Evolutionary conservation across 2,113 vertebrate species (phyloP).

Genomic region (Vidua macroura): DNA sequence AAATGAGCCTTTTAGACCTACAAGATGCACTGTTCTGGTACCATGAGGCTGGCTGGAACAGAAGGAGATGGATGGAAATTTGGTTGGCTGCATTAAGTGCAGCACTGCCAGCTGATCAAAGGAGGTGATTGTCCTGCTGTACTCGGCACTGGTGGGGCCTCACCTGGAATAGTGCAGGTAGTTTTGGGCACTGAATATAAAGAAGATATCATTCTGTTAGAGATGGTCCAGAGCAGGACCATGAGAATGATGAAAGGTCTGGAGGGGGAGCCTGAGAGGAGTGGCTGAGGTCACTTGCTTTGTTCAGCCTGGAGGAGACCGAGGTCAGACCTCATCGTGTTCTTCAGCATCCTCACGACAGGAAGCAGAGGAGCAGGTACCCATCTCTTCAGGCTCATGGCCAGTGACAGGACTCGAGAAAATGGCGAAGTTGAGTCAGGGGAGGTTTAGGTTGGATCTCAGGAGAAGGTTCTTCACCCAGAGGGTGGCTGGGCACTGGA

Average conservation of each 20-base stretch:
- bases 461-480: background rate
- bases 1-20: background rate
- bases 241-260: background rate
- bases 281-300: background rate
- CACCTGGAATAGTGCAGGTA: background rate
- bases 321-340: background rate
- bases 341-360: rapidly evolving
- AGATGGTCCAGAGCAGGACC: background rate
- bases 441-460: background rate
- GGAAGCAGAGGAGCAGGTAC: background rate
- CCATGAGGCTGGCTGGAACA: background rate
- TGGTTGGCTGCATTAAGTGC: rapidly evolving
- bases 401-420: background rate
- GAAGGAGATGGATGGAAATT: background rate
- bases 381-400: background rate
- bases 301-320: background rate
- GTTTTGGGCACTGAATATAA: background rate
- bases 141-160: background rate
- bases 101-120: background rate
- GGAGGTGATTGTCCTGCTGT: background rate
- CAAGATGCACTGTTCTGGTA: background rate
- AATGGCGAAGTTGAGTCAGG: background rate
- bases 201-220: background rate
- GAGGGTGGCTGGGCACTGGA: background rate
- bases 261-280: background rate